A percentile compares a stretch with the other conserved stretches of the same genome.
These are phyloP conservation scores for Chrysodeixis includens DNA, from an alignment of 2,888 invertebrate genomes.

Conservation along the genomic window DNA sequence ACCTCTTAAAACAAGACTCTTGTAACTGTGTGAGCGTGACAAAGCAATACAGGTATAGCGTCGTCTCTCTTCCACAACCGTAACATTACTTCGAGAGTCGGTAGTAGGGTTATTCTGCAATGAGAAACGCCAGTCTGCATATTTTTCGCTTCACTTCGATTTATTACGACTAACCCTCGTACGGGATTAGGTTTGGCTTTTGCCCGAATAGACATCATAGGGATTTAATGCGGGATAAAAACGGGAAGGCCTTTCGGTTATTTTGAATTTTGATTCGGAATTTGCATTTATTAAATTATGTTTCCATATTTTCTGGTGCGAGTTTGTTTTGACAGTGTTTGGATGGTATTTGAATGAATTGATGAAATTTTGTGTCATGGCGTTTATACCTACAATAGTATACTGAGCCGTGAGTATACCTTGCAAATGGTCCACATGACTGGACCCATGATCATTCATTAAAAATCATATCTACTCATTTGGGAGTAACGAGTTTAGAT, in stretches of 20 bases:
- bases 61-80: too few relatives aligned
- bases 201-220: conserved; percentile 45
- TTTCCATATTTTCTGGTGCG: conserved; percentile 17
- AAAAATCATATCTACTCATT: too few relatives aligned
- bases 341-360: neutral
- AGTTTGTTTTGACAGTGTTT: neutral
- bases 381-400: too few relatives aligned
- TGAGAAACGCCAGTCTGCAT: conserved; percentile 55
- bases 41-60: too few relatives aligned
- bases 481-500: too few relatives aligned
- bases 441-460: too few relatives aligned
- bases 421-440: too few relatives aligned
- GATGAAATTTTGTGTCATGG: neutral
- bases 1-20: too few relatives aligned
- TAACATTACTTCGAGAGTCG: too few relatives aligned
- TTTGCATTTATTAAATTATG: conserved; percentile 43
- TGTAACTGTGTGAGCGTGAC: too few relatives aligned
- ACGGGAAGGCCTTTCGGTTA: conserved; percentile 30
- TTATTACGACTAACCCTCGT: conserved; percentile 50
- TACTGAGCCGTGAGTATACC: too few relatives aligned
- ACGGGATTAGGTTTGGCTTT: conserved; percentile 54
- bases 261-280: conserved; percentile 37
- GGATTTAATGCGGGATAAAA: conserved; percentile 47
- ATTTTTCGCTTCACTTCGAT: conserved; percentile 55
- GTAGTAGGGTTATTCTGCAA: too few relatives aligned